phyloP scores from a whole-genome alignment of 2,797 vertebrate species.

The Carduelis carduelis region DNA sequence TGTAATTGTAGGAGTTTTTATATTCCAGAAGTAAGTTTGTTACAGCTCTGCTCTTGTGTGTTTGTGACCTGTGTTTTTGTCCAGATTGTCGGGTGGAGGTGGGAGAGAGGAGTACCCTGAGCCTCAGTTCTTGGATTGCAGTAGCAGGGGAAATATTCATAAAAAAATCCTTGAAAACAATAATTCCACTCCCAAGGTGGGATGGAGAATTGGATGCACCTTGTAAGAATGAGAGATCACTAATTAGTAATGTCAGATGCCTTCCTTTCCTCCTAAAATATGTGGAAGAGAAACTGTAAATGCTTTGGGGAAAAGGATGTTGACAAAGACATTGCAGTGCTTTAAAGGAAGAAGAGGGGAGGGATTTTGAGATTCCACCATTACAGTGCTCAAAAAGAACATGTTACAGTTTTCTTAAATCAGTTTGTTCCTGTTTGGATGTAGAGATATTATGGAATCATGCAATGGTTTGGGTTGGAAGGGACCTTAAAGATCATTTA shows the following conservation, averaged over 20 bases:
- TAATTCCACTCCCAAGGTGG: neutral
- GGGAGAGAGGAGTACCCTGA: neutral
- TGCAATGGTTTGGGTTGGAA: neutral
- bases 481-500: neutral
- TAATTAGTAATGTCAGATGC: neutral
- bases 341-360: neutral
- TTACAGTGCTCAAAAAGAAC: neutral
- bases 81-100: neutral
- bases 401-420: neutral
- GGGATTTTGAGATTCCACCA: neutral
- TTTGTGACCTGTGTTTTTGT: neutral
- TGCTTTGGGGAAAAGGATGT: neutral
- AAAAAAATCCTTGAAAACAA: neutral
- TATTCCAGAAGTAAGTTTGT: slow-evolving; percentile 94
- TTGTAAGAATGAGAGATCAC: neutral
- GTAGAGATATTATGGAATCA: neutral
- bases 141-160: neutral
- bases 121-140: neutral
- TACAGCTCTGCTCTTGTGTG: neutral
- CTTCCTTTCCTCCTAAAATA: neutral
- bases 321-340: neutral
- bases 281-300: slow-evolving; percentile 24
- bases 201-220: neutral
- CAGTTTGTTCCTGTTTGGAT: neutral
- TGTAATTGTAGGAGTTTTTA: slow-evolving; percentile 87